Evolutionary conservation across 2,888 invertebrate species (phyloP), one percentile per base, ranked within the genome.

Genomic region (Drosophila mimetica): DNA sequence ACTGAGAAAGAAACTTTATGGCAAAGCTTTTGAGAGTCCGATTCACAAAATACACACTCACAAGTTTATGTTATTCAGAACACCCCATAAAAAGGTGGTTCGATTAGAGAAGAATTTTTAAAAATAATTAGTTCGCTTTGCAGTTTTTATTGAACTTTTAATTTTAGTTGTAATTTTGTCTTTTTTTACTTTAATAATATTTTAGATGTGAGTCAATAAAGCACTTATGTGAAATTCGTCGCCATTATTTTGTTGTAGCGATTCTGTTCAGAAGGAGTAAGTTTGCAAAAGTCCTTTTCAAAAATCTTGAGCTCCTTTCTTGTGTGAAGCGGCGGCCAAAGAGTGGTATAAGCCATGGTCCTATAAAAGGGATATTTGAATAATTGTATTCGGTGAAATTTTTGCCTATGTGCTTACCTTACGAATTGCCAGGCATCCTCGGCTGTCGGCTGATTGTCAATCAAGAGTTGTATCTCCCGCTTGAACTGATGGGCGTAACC

Each of bases 251-350:
- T 76, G 4, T 77, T 25, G 8, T 77, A 59, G 7, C 80, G 77
- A 18, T 20, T 25, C 34, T 65, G 65, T 22, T 82, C 60, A 8
- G 51, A 46, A 13, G 37, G 52, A 4, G 14, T 67, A 13, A 80
- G 25, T 14, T 41, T 70, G 30, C 77, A 83, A 28, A 80, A 75
- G 1, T 55, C 34, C 4, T 50, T 60, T 22, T 77, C 74, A 16
- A 76, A 71, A 13, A 51, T 54, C 6, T 64, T 54, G 11, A 87
- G 57, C 61, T 87, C 86, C 7, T 41, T 60, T 1, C 59, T 63
- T 54, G 75, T 83, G 20, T 87, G 86, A 11, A 87, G 36, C 0
- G 85, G 86, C 6, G 87, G 86, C 86, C 86, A 87, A 3, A 83
- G 53, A 0, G 85, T 74, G 5, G 86, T 85, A 42, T 77, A 74